Base-by-base conservation (phyloP, 2,888 invertebrate genomes). In the Dasysyrphus albostriatus region DNA sequence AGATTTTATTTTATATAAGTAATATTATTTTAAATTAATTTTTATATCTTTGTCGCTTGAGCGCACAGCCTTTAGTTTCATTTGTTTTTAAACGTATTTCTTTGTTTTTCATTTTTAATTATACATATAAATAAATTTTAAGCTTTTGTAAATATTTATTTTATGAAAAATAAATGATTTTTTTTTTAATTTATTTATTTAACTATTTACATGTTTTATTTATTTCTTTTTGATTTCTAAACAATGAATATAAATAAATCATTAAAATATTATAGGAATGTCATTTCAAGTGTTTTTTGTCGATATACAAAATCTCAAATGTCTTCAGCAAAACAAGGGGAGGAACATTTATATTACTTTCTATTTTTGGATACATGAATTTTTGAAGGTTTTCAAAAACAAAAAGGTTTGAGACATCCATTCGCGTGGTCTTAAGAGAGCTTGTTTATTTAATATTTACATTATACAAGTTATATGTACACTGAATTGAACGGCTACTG, bases 1-100 rank as follows among this genome's bases (percentile, higher is more conserved):
- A 37, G 67, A 58, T 65, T 73, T 29, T 80, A 34, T 63, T 39
- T 47, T 39, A 34, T 72, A 42, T 47, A 51, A 24, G 34, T 81
- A 61, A 37, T n/a, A n/a, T 59, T 51, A 54, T 54, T 47, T 44
- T 69, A 37, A 59, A 56, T 73, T 74, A 70, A 65, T 56, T 72
- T 84, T 84, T 84, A 69, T 77, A 81, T 85, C 82, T 82, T 85
- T 85, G 82, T 82, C 77, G 85, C 85, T 81, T 74, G 16, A 77
- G 81, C 85, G 82, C 85, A 85, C 85, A 85, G 85, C 85, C 85
- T 70, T 81, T 82, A 77, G 81, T 81, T 85, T 81, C 56, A 70
- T 56, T 69, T n/a, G 67, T 78, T 65, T 39, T 63, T 32, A 39
- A 65, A 44, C 29, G 16, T 72, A 37, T 61, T 70, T 69, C 65